Conservation (phyloP, 2,113 vertebrate genomes). For the Notarius lentiginosus region DNA sequence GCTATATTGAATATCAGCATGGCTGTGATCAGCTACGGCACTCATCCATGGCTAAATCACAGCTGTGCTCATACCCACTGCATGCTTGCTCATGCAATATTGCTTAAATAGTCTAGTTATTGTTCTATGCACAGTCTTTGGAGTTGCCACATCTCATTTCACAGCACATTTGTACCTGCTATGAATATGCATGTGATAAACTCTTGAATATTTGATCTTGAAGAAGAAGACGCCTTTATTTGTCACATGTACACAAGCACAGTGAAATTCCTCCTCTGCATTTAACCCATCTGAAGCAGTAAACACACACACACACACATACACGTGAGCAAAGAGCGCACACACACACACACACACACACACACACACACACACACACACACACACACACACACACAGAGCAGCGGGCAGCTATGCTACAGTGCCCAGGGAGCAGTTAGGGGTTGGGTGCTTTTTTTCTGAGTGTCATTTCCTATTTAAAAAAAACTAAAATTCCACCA, state of each 20-base stretch:
- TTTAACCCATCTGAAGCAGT: too few species aligned
- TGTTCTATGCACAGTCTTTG: neutral
- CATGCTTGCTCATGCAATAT: neutral
- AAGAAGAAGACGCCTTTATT: too few species aligned
- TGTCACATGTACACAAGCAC: too few species aligned
- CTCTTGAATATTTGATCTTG: neutral
- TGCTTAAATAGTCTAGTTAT: neutral
- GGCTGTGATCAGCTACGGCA: neutral
- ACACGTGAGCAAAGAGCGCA: too few species aligned
- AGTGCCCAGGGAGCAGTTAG: too few species aligned
- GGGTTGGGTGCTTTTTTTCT: neutral
- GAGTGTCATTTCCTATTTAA: neutral
- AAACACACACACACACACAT: too few species aligned
- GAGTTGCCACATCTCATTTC: neutral
- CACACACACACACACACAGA: neutral
- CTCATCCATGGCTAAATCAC: neutral
- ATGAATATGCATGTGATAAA: neutral
- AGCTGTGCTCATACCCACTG: neutral
- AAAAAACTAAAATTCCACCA: too few species aligned
- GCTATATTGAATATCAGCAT: too few species aligned
- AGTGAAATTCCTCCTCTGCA: too few species aligned
- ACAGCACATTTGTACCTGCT: neutral
- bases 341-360: too few species aligned
- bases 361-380: too few species aligned
- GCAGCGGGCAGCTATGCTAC: too few species aligned